These are phyloP conservation scores for Pimpla rufipes DNA, from an alignment of 2,888 invertebrate genomes.

Conservation along the genomic window DNA sequence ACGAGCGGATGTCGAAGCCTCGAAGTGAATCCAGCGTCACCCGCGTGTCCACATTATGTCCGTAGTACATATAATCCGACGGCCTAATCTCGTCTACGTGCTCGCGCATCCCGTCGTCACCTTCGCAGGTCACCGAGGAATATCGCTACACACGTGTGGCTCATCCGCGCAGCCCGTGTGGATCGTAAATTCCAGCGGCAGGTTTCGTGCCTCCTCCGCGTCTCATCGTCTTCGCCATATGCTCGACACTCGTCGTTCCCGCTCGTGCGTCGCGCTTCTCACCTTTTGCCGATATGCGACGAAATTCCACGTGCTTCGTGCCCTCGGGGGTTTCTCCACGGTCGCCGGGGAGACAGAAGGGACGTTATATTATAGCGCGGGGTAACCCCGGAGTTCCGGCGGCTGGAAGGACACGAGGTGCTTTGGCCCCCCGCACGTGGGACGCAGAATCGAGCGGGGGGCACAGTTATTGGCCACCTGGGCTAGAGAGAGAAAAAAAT, in stretches of 20 bases:
- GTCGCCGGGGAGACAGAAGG: neutral
- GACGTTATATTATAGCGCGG: slow-evolving; percentile 20
- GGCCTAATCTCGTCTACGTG: slow-evolving; percentile 52
- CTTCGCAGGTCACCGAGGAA: slow-evolving; percentile 5
- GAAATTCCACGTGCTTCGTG: slow-evolving; percentile 47
- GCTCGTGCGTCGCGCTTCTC: slow-evolving; percentile 12
- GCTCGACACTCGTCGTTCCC: slow-evolving; percentile 43
- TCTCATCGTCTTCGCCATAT: slow-evolving; percentile 52
- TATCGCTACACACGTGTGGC: slow-evolving; percentile 39
- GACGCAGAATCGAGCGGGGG: neutral
- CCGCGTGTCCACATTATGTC: neutral
- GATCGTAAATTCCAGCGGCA: slow-evolving; percentile 56
- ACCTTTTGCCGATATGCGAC: slow-evolving; percentile 7
- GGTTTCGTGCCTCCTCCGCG: slow-evolving; percentile 55
- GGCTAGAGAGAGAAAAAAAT: neutral
- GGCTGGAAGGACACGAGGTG: neutral
- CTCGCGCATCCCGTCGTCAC: slow-evolving; percentile 40
- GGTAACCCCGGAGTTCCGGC: slow-evolving; percentile 34
- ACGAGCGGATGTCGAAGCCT: slow-evolving; percentile 40
- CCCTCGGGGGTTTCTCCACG: slow-evolving; percentile 15
- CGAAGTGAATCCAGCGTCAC: no score
- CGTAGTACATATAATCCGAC: slow-evolving; percentile 12
- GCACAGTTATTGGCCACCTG: slow-evolving; percentile 4
- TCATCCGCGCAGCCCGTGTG: neutral
- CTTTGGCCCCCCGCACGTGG: slow-evolving; percentile 18